Evolutionary conservation across 2,888 invertebrate genomes (phyloP), one percentile per base, ranked within the genome.

Genomic region (Hybos culiciformis): DNA sequence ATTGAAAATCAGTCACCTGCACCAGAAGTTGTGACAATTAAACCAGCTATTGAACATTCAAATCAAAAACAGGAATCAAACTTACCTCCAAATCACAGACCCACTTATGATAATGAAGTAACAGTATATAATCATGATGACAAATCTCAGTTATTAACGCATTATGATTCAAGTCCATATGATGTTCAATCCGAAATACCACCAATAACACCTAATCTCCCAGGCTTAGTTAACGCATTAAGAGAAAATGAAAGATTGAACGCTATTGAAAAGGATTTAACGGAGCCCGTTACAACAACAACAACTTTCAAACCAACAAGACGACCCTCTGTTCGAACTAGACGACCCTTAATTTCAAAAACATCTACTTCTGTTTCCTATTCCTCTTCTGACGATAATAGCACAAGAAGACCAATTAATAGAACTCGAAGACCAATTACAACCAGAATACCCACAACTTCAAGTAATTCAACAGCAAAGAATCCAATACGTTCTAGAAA

Each of bases 151-250:
- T 36, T 48, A 31, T 63, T 66, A 31, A 64, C 68, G 33, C 50
- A 53, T 37, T 64, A 56, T 38, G 63, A 65, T 3, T 59, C 65
- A 0, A 65, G 71, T 36, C 72, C 74, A 0, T 74, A 72, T 31
- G 70, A 69, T 42, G 53, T 75, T 31, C 73, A 74, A 3, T 69
- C 71, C 1, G 71, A 75, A 49, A 56, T 76, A 17, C 74, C 75
- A 2, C 64, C 72, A 1, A 66, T 75, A 34, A 74, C 71, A 14
- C 71, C 75, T 0, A 72, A 73, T 49, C 62, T 77, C 21, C 75
- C 77, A 2, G 73, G 74, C 1, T 58, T 77, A 19, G 73, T 78
- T 0, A 77, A 77, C 53, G 72, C 74, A 23, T 60, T 79, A 24
- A 67, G 75, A 50, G 76, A 77, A 46, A 66, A 69, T 47, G 57